phyloP scores from a whole-genome alignment of 2,888 invertebrate species.

The Lycia hirtaria region DNA sequence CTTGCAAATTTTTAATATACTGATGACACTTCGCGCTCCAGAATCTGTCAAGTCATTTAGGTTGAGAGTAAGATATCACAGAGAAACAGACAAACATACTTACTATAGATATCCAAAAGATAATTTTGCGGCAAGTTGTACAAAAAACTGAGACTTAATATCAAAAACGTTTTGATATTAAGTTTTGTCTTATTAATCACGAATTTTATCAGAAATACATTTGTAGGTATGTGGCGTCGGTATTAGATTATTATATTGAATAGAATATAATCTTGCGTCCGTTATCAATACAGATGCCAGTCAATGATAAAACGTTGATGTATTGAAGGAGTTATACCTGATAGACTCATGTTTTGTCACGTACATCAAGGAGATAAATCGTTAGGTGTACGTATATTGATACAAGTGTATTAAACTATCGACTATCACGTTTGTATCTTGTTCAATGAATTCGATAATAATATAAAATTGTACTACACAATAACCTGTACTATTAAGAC shows the following conservation, averaged over 20 bases:
- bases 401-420: not conserved
- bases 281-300: slow-evolving; percentile 55
- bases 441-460: slow-evolving; percentile 11
- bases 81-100: no score
- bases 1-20: no score
- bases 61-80: no score
- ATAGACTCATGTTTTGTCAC: slow-evolving; percentile 44
- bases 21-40: no score
- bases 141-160: not conserved
- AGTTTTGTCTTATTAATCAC: not conserved
- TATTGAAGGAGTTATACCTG: slow-evolving; percentile 55
- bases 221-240: slow-evolving; percentile 33
- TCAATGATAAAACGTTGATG: slow-evolving; percentile 61
- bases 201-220: slow-evolving; percentile 7
- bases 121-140: no score
- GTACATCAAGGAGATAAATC: slow-evolving; percentile 47
- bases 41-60: no score
- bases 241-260: slow-evolving; percentile 34
- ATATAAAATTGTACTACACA: not conserved
- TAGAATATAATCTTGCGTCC: slow-evolving; percentile 38
- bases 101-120: no score
- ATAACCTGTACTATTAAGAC: not conserved
- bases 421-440: slow-evolving; percentile 5
- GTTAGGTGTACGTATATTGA: not conserved
- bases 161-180: not conserved